Evolutionary conservation across 2,797 vertebrate species (phyloP).

Genomic region (Sebastes reedi): DNA sequence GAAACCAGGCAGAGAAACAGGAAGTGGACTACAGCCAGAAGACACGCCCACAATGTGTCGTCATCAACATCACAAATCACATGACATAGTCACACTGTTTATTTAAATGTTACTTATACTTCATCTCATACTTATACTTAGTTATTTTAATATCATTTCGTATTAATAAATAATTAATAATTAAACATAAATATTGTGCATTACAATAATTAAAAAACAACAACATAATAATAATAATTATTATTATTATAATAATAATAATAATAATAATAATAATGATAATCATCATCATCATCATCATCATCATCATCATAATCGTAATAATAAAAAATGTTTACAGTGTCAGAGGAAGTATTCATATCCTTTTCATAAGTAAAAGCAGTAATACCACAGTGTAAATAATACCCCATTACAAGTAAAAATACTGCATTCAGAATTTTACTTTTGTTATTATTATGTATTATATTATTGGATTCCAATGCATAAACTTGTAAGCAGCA

Average conservation of each 20-base stretch:
- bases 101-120: not conserved
- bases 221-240: too few relatives aligned
- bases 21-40: conserved; percentile 65
- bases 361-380: too few relatives aligned
- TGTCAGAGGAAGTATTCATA: too few relatives aligned
- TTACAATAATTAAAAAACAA: not conserved
- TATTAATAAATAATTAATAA: not conserved
- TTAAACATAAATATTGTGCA: not conserved
- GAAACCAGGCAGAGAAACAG: conserved; percentile 71
- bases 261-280: too few relatives aligned
- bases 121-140: too few relatives aligned
- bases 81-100: not conserved
- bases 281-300: too few relatives aligned
- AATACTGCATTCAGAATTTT: too few relatives aligned
- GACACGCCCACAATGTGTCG: conserved; percentile 36
- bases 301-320: too few relatives aligned
- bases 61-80: conserved; percentile 34
- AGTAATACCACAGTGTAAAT: too few relatives aligned
- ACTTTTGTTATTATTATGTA: not conserved
- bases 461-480: not conserved
- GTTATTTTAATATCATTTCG: not conserved
- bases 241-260: too few relatives aligned
- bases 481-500: not conserved
- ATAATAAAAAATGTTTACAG: too few relatives aligned
- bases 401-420: too few relatives aligned